Base-by-base conservation (phyloP, 2,797 vertebrate species). In the Anguilla anguilla region DNA sequence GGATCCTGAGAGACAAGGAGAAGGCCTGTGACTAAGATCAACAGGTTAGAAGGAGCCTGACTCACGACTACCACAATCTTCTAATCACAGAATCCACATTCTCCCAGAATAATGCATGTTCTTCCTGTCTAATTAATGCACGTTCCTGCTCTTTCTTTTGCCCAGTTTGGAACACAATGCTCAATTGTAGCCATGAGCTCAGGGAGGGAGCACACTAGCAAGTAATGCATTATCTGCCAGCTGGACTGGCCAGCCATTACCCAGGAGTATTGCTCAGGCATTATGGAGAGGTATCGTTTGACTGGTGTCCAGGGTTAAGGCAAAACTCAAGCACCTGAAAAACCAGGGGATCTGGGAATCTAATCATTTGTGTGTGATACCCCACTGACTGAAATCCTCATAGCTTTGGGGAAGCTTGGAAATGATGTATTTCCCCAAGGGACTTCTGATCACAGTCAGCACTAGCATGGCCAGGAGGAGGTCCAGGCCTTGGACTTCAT, bases 1-100 rank as follows among this genome's bases (percentile, higher is more conserved):
- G 96, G 95, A 67, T 98, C 97, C 97, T 98, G 87, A 0, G 22
- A 57, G 74, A 3, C 17, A 81, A 28, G 39, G 15, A 17, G 25
- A 57, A 55, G 82, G 6, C 43, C n/a, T 0, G 53, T 49, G 81
- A 22, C 28, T 82, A 31, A 59, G 79, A 51, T 6, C 46, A 25
- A 46, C 74, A 35, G 46, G 7, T 49, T n/a, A 22, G 46, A 9
- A 2, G 43, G 6, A 11, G 1, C 77, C 9, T 13, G 28, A 11
- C 69, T 74, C 31, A 81, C 19, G n/a, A 43, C 43, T 15, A 81
- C 43, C 3, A 9, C 28, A 17, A 43, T 43, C 74, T 43, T 19
- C 74, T 43, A 15, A 43, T 6, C 74, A 77, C 74, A 15, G 31
- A 43, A 77, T 15, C 4, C 35, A 39, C 74, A 77, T 77, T 77